phyloP scores from a whole-genome alignment of 23 tunicate genomes.

The Trididemnum nubilum region DNA sequence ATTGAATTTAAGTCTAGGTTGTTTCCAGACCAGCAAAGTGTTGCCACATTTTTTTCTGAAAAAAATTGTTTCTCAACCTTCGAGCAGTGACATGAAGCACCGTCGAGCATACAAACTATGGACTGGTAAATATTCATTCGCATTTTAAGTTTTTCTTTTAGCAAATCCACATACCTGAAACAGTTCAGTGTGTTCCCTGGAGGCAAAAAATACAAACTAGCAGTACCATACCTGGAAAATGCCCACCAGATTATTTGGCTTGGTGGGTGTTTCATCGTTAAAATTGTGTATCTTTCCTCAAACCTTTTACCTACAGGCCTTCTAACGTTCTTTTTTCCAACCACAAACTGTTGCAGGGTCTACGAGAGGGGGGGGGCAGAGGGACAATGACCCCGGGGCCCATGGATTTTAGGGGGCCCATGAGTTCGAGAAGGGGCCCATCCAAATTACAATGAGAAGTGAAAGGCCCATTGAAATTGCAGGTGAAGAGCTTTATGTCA shows the following conservation, averaged over 20 bases:
- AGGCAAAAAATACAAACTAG: slow-evolving; percentile 12
- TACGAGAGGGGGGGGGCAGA: too few relatives aligned
- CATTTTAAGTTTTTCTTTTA: neutral
- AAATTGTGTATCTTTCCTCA: slow-evolving; percentile 24
- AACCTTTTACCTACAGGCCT: slow-evolving; percentile 6
- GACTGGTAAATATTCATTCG: slow-evolving; percentile 5
- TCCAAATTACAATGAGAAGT: too few relatives aligned
- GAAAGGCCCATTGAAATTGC: too few relatives aligned
- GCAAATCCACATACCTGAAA: slow-evolving; percentile 9
- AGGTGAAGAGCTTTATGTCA: too few relatives aligned
- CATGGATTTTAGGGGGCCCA: too few relatives aligned
- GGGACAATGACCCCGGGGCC: too few relatives aligned
- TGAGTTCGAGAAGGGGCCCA: too few relatives aligned
- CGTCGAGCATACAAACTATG: neutral
- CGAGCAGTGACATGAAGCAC: slow-evolving; percentile 10
- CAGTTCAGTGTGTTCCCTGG: slow-evolving; percentile 22
- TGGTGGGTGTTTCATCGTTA: slow-evolving; percentile 16
- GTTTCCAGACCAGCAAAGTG: slow-evolving; percentile 22
- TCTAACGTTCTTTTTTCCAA: slow-evolving; percentile 13
- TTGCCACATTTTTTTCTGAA: slow-evolving; percentile 10
- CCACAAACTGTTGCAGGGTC: slow-evolving; percentile 21
- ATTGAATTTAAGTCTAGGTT: slow-evolving; percentile 13
- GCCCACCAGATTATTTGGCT: slow-evolving; percentile 24
- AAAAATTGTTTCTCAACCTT: slow-evolving; percentile 24
- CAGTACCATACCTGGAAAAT: slow-evolving; percentile 23